Evolutionary conservation across 2,113 vertebrate species (phyloP).

Genomic region (Thermophis baileyi): DNA sequence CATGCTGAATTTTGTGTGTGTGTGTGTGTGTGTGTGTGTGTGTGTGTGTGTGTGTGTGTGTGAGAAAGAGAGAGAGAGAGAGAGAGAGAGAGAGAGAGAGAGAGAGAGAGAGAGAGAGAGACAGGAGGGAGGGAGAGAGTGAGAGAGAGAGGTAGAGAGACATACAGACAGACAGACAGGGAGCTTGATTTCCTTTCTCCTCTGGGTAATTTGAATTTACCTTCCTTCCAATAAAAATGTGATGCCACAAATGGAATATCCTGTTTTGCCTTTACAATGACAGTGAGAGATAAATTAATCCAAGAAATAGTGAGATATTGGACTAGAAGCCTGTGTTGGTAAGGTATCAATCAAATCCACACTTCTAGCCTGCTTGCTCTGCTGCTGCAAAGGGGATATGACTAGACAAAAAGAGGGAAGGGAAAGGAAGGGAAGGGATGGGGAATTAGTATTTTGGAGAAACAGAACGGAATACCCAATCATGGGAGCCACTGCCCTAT

Average conservation of each 20-base stretch:
- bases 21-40: no score
- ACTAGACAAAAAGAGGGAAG: background rate
- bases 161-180: background rate
- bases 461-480: background rate
- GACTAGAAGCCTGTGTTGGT: background rate
- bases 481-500: background rate
- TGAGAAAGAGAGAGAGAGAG: no score
- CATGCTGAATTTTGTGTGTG: background rate
- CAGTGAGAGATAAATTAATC: no score
- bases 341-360: background rate
- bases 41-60: background rate
- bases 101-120: no score
- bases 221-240: background rate
- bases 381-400: background rate
- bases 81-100: no score
- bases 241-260: background rate
- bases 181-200: background rate
- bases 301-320: background rate
- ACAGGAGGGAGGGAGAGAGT: accelerated
- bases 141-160: background rate
- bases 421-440: background rate
- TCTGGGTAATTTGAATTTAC: background rate
- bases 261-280: background rate
- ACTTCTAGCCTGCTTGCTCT: background rate
- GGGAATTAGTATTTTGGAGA: background rate